Percentiles rank a stretch among this genome's conserved stretches.
These are phyloP conservation scores for Lagothrix lagotricha DNA, from an alignment of 2,797 vertebrate genomes.

Conservation along the genomic window DNA sequence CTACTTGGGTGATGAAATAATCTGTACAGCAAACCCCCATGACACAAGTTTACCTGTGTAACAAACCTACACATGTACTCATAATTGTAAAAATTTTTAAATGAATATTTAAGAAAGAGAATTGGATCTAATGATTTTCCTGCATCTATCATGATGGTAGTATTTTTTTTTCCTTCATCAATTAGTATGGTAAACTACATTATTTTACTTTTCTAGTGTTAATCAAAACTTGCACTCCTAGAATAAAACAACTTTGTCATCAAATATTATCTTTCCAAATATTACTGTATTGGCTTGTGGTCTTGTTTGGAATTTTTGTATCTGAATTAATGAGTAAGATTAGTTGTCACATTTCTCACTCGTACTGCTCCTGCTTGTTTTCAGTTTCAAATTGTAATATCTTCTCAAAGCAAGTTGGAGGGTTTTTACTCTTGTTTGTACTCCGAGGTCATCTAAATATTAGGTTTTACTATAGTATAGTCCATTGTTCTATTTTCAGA, in stretches of 20 bases:
- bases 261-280: not conserved
- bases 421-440: not conserved
- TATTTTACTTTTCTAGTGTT: not conserved
- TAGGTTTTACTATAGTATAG: not conserved
- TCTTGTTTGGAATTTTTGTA: not conserved
- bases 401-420: not conserved
- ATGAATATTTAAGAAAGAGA: not conserved
- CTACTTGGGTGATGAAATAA: not conserved
- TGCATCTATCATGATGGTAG: not conserved
- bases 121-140: not conserved
- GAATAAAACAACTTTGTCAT: not conserved
- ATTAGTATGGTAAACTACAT: not conserved
- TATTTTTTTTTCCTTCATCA: not conserved
- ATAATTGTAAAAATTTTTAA: not conserved
- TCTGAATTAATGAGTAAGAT: not conserved
- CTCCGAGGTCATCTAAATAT: not conserved
- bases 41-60: not conserved
- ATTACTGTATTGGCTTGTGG: not conserved
- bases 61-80: not conserved
- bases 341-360: not conserved
- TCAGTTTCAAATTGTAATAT: not conserved
- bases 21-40: not conserved
- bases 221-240: not conserved
- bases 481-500: not conserved
- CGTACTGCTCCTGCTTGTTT: not conserved